These are phyloP conservation scores for Thamnophis elegans DNA, from an alignment of 2,797 vertebrate genomes.

Conservation along the genomic window DNA sequence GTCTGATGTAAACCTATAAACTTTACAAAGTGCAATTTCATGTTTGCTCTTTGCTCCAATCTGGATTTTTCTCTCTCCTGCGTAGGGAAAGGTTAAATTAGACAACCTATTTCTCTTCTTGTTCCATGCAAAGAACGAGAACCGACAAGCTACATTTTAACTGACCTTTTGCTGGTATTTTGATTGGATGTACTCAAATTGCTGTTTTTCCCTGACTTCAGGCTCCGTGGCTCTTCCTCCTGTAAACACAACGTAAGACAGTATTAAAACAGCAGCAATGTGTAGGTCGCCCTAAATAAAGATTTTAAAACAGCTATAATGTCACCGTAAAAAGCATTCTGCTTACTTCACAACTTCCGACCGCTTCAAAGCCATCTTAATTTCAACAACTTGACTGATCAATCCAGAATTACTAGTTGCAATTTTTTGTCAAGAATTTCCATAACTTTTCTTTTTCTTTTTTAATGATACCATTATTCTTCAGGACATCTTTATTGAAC, in stretches of 20 bases:
- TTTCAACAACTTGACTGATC: background rate
- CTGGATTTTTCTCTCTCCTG: background rate
- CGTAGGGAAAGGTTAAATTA: background rate
- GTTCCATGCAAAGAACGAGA: background rate
- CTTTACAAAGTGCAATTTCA: background rate
- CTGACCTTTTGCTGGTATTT: conserved; percentile 85
- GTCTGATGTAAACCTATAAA: background rate
- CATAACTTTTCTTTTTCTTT: conserved; percentile 7
- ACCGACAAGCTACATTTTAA: conserved; percentile 31
- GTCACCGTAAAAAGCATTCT: background rate
- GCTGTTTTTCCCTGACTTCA: conserved; percentile 80
- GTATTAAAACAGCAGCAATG: background rate
- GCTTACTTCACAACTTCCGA: background rate
- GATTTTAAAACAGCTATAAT: background rate
- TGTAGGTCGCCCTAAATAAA: background rate
- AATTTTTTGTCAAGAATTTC: conserved; percentile 6
- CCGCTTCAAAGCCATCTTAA: conserved; percentile 10
- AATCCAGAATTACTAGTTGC: background rate
- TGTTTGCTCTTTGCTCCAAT: background rate
- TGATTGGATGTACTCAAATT: conserved; percentile 56
- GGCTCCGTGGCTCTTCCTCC: conserved; percentile 75
- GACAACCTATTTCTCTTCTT: background rate
- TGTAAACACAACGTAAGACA: conserved; percentile 49
- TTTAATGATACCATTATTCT: background rate
- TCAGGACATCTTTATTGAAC: conserved; percentile 6